Evolutionary conservation across 2,113 vertebrate genomes (phyloP), one percentile per base, ranked within the genome.

Genomic region (Corythaixoides concolor): DNA sequence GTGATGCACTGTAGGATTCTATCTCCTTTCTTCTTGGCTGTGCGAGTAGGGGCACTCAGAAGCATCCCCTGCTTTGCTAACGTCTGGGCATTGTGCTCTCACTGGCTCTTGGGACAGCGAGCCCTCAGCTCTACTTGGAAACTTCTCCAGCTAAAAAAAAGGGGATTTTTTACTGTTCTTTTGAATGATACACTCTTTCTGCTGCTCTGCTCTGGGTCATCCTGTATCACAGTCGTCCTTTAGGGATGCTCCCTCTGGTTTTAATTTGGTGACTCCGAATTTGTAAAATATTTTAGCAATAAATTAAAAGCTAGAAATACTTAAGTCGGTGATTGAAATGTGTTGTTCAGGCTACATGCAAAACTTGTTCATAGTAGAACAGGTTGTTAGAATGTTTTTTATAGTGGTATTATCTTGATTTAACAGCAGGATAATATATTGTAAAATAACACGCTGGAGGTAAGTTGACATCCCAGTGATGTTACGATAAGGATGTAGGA

Each of bases 331-430:
- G 69, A 67, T 73, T 17, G 55, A 90, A 83, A 56, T 32, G 15
- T 5, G 9, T 16, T 41, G 15, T 52, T 92, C 22, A 37, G 76
- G 45, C 35, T 10, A 27, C 63, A 18, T 41, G 88, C 60, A 81
- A n/a, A 89, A 86, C 79, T 43, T 15, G 33, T 59, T 95, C 18
- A 1, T 15, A 49, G 76, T 58, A 67, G 82, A 94, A 60, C 68
- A 56, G 75, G 92, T 86, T 90, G 78, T 93, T 90, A 33, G 5
- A 45, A 32, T 47, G 59, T 76, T 88, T 72, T 77, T 87, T 76
- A 33, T 56, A 52, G 85, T 18, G 59, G 50, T 13, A 20, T 90
- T 93, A 94, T 89, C 74, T 96, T 78, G 77, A 87, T 78, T 30
- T 28, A 91, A 37, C 85, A 83, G 78, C 68, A 70, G 56, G 79